Evolutionary conservation across 92 coral and sea anemone species (phyloP).

Genomic region (Zoanthus sociatus): DNA sequence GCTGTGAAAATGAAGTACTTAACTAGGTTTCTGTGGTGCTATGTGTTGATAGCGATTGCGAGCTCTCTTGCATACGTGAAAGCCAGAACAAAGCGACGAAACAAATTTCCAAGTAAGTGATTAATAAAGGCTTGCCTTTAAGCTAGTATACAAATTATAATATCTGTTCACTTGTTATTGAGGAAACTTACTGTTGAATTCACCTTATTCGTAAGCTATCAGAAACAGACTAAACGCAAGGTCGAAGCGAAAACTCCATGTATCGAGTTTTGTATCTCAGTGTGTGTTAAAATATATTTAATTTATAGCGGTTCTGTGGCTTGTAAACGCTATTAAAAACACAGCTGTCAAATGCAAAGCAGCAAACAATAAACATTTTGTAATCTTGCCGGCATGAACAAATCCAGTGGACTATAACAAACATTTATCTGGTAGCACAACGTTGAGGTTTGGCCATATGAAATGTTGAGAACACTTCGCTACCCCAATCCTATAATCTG

Average conservation of each 20-base stretch:
- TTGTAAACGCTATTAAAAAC: neutral
- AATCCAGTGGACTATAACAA: neutral
- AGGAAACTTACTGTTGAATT: neutral
- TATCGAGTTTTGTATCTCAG: neutral
- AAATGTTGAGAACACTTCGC: neutral
- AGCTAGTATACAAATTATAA: neutral
- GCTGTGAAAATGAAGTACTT: slow-evolving; percentile 26
- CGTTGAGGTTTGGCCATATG: neutral
- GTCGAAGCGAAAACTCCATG: neutral
- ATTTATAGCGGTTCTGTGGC: neutral
- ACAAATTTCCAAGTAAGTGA: slow-evolving; percentile 42
- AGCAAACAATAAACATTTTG: neutral
- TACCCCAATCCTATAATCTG: neutral
- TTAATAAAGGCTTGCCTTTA: neutral
- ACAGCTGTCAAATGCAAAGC: neutral
- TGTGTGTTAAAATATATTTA: neutral
- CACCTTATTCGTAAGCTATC: neutral
- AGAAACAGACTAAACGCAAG: neutral
- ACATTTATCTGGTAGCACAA: neutral
- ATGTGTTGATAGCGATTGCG: neutral
- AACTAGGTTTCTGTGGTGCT: neutral
- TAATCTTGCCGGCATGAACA: neutral
- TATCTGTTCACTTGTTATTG: neutral
- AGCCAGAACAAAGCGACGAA: slow-evolving; percentile 34
- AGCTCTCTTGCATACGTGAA: slow-evolving; percentile 11